phyloP scores from a whole-genome alignment of 2,888 invertebrate genomes.

The Philaethria dido region DNA sequence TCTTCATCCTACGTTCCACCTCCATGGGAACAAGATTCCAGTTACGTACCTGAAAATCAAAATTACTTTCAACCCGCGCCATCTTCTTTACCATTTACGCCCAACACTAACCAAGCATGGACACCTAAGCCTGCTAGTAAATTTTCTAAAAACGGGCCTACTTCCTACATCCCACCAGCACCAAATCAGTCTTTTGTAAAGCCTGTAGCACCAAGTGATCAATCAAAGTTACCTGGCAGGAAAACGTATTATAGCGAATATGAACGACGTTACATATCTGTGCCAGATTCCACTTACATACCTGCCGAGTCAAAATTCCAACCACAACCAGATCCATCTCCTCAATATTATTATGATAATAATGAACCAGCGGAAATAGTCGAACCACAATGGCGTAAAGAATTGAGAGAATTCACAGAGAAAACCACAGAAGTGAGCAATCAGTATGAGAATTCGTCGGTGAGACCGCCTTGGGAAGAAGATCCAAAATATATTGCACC shows the following conservation, averaged over 20 bases:
- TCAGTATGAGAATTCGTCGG: slow-evolving; percentile 58
- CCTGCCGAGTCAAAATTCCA: slow-evolving; percentile 73
- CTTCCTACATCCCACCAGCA: slow-evolving; percentile 75
- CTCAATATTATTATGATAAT: slow-evolving; percentile 76
- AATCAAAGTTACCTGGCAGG: slow-evolving; percentile 66
- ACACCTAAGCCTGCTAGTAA: slow-evolving; percentile 60
- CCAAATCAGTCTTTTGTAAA: slow-evolving; percentile 79
- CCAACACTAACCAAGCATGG: slow-evolving; percentile 60
- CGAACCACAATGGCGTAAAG: slow-evolving; percentile 79
- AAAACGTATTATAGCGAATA: slow-evolving; percentile 80
- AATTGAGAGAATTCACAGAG: slow-evolving; percentile 77
- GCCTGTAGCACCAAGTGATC: slow-evolving; percentile 57
- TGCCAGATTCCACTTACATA: slow-evolving; percentile 75
- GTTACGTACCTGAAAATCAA: slow-evolving; percentile 63
- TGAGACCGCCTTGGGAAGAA: slow-evolving; percentile 75
- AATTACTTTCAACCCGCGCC: slow-evolving; percentile 65
- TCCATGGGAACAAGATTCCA: slow-evolving; percentile 77
- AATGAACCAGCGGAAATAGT: slow-evolving; percentile 69
- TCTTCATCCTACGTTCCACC: slow-evolving; percentile 76
- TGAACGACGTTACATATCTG: slow-evolving; percentile 76
- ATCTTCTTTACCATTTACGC: slow-evolving; percentile 52
- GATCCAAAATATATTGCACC: slow-evolving; percentile 65
- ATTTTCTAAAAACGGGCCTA: slow-evolving; percentile 67
- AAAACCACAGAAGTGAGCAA: slow-evolving; percentile 67
- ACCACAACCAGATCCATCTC: slow-evolving; percentile 75